Evolutionary conservation across 2,888 invertebrate genomes (phyloP).

Genomic region (Drosophila leonis): DNA sequence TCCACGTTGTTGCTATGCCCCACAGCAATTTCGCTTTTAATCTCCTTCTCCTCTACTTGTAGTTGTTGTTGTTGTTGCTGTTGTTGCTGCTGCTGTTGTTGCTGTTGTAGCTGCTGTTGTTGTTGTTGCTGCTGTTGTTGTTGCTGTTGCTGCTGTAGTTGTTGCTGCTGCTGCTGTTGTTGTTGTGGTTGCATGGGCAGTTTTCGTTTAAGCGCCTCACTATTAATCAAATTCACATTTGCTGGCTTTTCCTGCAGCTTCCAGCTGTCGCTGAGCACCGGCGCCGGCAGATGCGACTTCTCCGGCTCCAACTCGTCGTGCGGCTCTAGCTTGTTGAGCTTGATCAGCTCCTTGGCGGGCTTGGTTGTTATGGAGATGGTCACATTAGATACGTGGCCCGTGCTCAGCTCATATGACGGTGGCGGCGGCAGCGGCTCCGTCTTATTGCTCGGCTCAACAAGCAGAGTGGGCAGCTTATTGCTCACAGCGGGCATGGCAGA

Average conservation of each 20-base stretch:
- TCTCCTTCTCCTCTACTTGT: constrained; percentile 45
- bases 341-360: constrained; percentile 46
- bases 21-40: constrained; percentile 41
- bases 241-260: constrained; percentile 42
- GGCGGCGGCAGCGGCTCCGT: constrained; percentile 44
- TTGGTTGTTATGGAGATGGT: constrained; percentile 77
- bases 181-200: constrained; percentile 37
- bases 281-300: constrained; percentile 30
- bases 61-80: constrained; percentile 17
- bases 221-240: constrained; percentile 8
- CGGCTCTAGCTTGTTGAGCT: constrained; percentile 41
- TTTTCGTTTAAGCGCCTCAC: constrained; percentile 61
- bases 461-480: constrained; percentile 41
- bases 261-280: constrained; percentile 48
- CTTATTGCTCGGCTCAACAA: constrained; percentile 41
- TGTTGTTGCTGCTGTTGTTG: constrained; percentile 2
- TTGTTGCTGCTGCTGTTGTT: constrained; percentile 6
- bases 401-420: constrained; percentile 57
- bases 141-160: constrained; percentile 23
- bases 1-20: constrained; percentile 48
- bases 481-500: constrained; percentile 28
- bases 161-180: constrained; percentile 21
- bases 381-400: constrained; percentile 64
- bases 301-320: constrained; percentile 41
- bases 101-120: not conserved